Percentiles rank a stretch among this genome's conserved stretches.
Evolutionary conservation across 2,113 vertebrate genomes (phyloP).

Genomic region (Semnopithecus entellus): DNA sequence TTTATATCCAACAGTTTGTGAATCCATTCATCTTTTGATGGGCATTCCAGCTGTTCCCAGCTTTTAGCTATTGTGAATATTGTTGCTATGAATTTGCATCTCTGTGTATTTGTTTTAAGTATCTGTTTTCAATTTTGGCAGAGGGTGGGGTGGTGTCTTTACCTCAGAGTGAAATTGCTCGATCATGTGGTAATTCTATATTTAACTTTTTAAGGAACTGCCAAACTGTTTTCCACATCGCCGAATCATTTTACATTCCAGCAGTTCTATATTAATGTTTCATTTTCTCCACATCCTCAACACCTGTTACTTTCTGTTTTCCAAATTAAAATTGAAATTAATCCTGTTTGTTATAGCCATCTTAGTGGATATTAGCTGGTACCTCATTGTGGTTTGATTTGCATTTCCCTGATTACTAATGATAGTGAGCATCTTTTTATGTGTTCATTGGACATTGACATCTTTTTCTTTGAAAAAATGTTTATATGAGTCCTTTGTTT

Average conservation of each 20-base stretch:
- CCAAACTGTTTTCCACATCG: neutral
- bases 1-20: neutral
- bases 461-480: too few species aligned
- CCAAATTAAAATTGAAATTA: neutral
- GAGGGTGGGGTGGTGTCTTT: too few species aligned
- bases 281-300: neutral
- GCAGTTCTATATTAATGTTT: neutral
- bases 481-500: too few species aligned
- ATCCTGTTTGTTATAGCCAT: too few species aligned
- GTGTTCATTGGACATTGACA: too few species aligned
- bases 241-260: neutral
- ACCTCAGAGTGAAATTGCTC: neutral
- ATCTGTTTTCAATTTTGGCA: neutral
- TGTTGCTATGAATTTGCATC: too few species aligned
- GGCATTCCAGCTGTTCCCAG: neutral
- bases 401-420: neutral
- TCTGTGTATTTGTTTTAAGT: too few species aligned
- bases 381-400: neutral
- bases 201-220: too few species aligned
- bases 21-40: neutral
- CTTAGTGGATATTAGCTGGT: neutral
- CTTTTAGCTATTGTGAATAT: neutral
- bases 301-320: neutral
- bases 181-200: too few species aligned
- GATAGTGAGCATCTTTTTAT: neutral